These are phyloP conservation scores for Lycophotia porphyrea DNA, from an alignment of 2,888 invertebrate species.

Conservation along the genomic window DNA sequence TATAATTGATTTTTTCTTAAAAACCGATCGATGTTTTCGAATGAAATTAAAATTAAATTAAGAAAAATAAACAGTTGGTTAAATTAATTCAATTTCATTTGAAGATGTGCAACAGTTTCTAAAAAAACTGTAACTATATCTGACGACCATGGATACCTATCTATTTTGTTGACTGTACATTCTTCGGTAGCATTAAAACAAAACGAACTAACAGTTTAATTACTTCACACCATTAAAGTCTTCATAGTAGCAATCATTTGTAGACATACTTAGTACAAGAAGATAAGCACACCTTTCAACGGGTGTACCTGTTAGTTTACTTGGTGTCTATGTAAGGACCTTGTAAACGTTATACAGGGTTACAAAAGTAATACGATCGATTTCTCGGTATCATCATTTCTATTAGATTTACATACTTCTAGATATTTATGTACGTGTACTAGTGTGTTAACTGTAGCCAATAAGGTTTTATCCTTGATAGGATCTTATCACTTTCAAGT, in stretches of 20 bases:
- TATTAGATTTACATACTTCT: constrained; percentile 33
- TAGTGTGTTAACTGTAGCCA: constrained; percentile 1
- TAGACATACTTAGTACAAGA: constrained; percentile 5
- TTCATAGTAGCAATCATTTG: constrained; percentile 34
- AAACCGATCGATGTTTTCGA: too few relatives aligned
- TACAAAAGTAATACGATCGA: constrained; percentile 26
- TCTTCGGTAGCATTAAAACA: neutral
- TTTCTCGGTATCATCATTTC: constrained; percentile 2
- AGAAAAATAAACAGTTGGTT: too few relatives aligned
- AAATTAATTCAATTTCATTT: too few relatives aligned
- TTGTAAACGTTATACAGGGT: constrained; percentile 12
- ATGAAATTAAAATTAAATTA: too few relatives aligned
- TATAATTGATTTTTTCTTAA: too few relatives aligned
- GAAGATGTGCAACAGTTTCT: too few relatives aligned
- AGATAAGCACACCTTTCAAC: constrained; percentile 30
- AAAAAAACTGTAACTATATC: too few relatives aligned
- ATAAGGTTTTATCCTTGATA: constrained; percentile 18
- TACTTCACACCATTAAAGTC: constrained; percentile 25
- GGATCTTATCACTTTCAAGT: constrained; percentile 20
- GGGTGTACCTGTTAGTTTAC: neutral
- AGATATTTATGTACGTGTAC: constrained; percentile 6
- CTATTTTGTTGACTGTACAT: too few relatives aligned
- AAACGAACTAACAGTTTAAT: constrained; percentile 17
- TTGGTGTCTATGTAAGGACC: constrained; percentile 9
- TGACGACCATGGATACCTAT: too few relatives aligned